Evolutionary conservation across 2,113 vertebrate species (phyloP).

Genomic region (Nothobranchius furzeri): DNA sequence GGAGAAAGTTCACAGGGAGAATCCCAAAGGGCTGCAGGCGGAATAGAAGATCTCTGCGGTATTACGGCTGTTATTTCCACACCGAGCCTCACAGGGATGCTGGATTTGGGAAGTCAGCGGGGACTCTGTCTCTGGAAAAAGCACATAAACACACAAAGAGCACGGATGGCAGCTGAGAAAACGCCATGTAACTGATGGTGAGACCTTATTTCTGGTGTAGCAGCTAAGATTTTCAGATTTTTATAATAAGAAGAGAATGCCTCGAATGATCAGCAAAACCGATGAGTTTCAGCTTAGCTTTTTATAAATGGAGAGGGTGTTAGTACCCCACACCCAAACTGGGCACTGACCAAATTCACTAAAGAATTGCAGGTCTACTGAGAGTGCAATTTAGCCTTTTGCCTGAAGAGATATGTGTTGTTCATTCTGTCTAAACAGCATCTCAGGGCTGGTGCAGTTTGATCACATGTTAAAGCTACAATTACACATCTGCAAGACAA

Average conservation of each 20-base stretch:
- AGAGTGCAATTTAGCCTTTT: no score
- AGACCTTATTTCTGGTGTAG: neutral
- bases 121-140: slow-evolving; percentile 42
- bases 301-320: no score
- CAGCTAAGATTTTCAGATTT: neutral
- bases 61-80: slow-evolving; percentile 43
- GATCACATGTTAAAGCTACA: no score
- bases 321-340: no score
- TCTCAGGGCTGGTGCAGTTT: no score
- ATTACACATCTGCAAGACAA: no score
- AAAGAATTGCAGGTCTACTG: no score
- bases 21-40: slow-evolving; percentile 6
- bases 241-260: neutral
- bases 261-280: no score
- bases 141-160: slow-evolving; percentile 24
- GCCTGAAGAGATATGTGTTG: no score
- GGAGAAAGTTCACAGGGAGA: slow-evolving; percentile 26
- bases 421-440: no score
- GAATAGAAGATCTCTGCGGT: slow-evolving; percentile 55
- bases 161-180: slow-evolving; percentile 16
- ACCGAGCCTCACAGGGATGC: slow-evolving; percentile 38
- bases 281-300: no score
- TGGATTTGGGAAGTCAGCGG: slow-evolving; percentile 31
- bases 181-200: neutral
- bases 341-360: no score